These are phyloP conservation scores for Podarcis muralis DNA, from an alignment of 2,113 vertebrate species.

Conservation along the genomic window DNA sequence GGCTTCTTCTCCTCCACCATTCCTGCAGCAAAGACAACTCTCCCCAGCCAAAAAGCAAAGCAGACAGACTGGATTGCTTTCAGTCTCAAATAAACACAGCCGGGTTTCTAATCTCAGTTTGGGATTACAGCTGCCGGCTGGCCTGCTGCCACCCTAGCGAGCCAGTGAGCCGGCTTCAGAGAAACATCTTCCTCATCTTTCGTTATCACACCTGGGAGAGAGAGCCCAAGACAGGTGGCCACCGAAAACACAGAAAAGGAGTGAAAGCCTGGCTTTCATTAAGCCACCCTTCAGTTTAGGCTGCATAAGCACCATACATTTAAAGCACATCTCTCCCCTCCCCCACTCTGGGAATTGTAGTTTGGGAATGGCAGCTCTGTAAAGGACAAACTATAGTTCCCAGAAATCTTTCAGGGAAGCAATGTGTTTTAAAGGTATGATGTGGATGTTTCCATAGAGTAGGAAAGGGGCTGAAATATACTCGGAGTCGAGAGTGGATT, in stretches of 20 bases:
- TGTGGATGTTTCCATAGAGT: too few species aligned
- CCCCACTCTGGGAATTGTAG: too few species aligned
- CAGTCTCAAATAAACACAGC: neutral
- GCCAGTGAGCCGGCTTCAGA: neutral
- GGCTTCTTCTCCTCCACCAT: neutral
- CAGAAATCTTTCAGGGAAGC: too few species aligned
- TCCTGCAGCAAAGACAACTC: neutral
- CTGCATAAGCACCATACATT: too few species aligned
- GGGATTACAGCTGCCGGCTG: constrained; percentile 5
- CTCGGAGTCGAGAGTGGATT: too few species aligned
- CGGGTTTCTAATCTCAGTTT: constrained; percentile 15
- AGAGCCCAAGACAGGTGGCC: neutral
- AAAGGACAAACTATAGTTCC: too few species aligned
- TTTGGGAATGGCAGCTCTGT: too few species aligned
- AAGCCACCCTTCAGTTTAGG: neutral
- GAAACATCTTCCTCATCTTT: neutral
- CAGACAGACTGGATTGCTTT: neutral
- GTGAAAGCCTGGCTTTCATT: neutral
- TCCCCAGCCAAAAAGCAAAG: neutral
- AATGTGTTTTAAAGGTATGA: too few species aligned
- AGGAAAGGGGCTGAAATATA: too few species aligned
- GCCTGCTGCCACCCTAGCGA: neutral
- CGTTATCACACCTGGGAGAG: too few species aligned
- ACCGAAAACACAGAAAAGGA: neutral
- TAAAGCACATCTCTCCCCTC: too few species aligned